Evolutionary conservation across 1,140 invertebrate species (phyloP).

Genomic region (Drosophila saltans): DNA sequence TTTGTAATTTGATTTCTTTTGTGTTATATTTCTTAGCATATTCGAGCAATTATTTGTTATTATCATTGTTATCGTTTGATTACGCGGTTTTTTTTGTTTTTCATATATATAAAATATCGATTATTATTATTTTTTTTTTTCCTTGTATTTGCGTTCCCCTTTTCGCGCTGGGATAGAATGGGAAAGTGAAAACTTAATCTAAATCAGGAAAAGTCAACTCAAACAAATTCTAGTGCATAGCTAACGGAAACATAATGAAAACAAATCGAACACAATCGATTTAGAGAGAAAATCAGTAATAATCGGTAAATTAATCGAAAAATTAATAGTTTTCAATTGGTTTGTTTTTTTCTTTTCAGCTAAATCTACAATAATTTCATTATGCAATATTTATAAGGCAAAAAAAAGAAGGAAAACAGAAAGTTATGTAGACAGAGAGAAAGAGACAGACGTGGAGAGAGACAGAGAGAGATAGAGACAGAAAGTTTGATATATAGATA

Average conservation of each 20-base stretch:
- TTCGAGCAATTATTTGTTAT: constrained; percentile 73
- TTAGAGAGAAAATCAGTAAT: background rate
- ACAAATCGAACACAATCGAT: constrained; percentile 1
- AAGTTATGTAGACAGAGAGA: constrained; percentile 26
- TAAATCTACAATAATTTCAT: constrained; percentile 29
- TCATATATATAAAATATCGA: constrained; percentile 78
- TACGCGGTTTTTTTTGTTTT: constrained; percentile 18
- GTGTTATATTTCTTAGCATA: constrained; percentile 36
- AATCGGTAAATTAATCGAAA: background rate
- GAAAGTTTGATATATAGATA: constrained; percentile 3
- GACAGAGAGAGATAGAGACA: constrained; percentile 21
- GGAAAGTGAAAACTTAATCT: constrained; percentile 8
- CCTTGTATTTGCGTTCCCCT: constrained; percentile 70
- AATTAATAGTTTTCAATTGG: background rate
- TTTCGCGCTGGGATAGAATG: constrained; percentile 35
- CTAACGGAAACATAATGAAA: constrained; percentile 15
- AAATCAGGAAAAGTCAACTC: background rate
- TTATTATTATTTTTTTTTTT: constrained; percentile 30
- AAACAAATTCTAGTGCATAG: constrained; percentile 26
- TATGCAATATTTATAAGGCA: constrained; percentile 47
- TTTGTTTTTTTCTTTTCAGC: background rate
- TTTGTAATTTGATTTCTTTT: constrained; percentile 18
- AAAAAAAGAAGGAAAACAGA: constrained; percentile 38
- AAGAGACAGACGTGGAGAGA: constrained; percentile 29
- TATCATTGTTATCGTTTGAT: constrained; percentile 40